Conservation (phyloP, 2,888 invertebrate genomes). For the Darwinula stevensoni region DNA sequence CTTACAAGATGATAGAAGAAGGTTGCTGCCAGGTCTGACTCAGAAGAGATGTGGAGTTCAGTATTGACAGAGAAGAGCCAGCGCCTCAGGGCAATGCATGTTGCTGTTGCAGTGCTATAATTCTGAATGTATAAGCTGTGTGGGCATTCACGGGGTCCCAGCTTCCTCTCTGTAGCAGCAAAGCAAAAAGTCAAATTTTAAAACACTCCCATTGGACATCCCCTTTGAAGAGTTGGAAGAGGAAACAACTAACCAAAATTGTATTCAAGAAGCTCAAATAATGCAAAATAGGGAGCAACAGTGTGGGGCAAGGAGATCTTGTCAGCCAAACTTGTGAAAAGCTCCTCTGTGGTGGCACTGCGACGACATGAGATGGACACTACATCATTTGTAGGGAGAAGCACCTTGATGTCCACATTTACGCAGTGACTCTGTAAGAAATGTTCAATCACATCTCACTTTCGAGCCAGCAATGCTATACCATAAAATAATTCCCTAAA, state of each 20-base stretch:
- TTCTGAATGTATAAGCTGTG: conserved; percentile 96
- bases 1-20: no score
- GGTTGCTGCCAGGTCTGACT: no score
- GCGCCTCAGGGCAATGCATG: conserved; percentile 60
- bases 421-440: no score
- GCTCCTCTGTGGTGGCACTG: conserved; percentile 64
- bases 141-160: conserved; percentile 75
- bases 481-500: no score
- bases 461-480: no score
- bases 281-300: conserved; percentile 64
- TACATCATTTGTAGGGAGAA: conserved; percentile 70
- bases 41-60: no score
- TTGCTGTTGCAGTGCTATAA: conserved; percentile 87
- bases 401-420: conserved; percentile 30
- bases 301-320: conserved; percentile 51
- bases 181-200: conserved; percentile 1
- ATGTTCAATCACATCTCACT: no score
- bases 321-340: conserved; percentile 56
- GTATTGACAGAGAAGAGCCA: conserved; percentile 81
- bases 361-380: conserved; percentile 62
- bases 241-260: conserved; percentile 54
- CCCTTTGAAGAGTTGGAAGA: no score
- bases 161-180: conserved; percentile 47
- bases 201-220: no score
- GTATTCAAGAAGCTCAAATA: conserved; percentile 90